Evolutionary conservation across 2,888 invertebrate species (phyloP), one percentile per base, ranked within the genome.

Genomic region (Trachelus iudaicus): DNA sequence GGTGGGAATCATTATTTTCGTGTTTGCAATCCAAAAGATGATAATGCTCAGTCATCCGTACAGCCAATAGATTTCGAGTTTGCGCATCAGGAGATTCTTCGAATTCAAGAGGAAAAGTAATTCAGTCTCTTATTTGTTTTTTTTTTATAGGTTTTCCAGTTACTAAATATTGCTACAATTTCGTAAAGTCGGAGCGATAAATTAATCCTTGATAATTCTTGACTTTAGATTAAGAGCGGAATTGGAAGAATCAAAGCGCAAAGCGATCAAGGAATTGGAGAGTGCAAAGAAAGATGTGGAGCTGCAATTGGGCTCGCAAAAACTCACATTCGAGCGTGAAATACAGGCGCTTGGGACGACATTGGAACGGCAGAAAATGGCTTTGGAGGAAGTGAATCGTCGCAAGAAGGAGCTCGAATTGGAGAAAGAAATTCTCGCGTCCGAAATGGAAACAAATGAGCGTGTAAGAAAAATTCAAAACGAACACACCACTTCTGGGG

Each of bases 1-100:
- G 94, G 94, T 30, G 94, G 94, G 1, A 93, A 93, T 78, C 94
- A 94, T 84, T 94, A 93, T 84, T 94, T 94, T 83, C 92, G 93
- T 82, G 92, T 94, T 13, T 92, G 92, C 78, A 93, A 93, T 89
- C 93, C 93, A 0, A 87, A 90, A 73, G 89, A 91, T 40, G 87
- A 89, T 34, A 84, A 83, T 74, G 80, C 81, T 30, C 85, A 85
- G 73, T 83, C 82, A 75, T 82, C 86, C 13, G 81, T 84, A 15
- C 87, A 91, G 83, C 87, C 92, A 23, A 91, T 92, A 31, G 94
- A 94, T 81, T 94, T 92, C 81, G 92, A 93, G 84, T 91, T 92
- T 84, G 94, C 94, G 4, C 92, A 93, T 85, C 92, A 93, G 81
- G 94, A 94, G 87, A 92, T 94, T 69, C 87, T 93, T 30, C 91